Evolutionary conservation across 2,113 vertebrate species (phyloP), one percentile per base, ranked within the genome.

Genomic region (Smithornis capensis): DNA sequence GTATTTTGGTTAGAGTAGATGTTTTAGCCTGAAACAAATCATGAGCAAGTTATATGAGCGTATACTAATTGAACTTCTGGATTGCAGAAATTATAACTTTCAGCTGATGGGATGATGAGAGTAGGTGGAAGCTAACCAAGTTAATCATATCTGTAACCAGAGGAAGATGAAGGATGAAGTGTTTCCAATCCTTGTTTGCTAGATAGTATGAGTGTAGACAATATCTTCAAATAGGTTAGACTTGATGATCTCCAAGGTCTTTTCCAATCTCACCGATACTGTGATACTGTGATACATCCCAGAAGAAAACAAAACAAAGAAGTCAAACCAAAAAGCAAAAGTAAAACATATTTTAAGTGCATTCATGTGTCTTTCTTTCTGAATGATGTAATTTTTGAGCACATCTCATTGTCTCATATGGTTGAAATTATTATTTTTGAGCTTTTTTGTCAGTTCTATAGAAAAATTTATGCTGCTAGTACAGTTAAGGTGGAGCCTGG

Each of bases 311-410:
- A 71, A 44, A 22, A 2, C 10, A 57, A 78, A 35, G 3, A 49
- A 87, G 69, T 19, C 1, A 9, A 42, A 25, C 3, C 1, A 29
- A 50, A 64, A 3, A 5, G 21, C 65, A 16, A 65, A 49, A 33
- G 3, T 7, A 35, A 77, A 38, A 4, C 0, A 0, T 19, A 28
- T 79, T 83, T 90, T 83, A 28, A 63, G 83, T 67, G 6, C 7
- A 4, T 59, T 19, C 5, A 5, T 3, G 1, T 35, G 7, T 29
- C 9, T 50, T 60, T 90, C 17, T 64, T 85, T 81, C 65, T 65
- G 8, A 47, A 31, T 64, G 8, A 33, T 8, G 4, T 42, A 16
- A 42, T 24, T 87, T 92, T 71, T 38, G 15, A 53, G 4, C 12
- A 56, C 4, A 19, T 6, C 5, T 89, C 6, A 10, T 28, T 57